These are phyloP conservation scores for Drosophila emarginata DNA, from an alignment of 2,888 invertebrate species.

Conservation along the genomic window DNA sequence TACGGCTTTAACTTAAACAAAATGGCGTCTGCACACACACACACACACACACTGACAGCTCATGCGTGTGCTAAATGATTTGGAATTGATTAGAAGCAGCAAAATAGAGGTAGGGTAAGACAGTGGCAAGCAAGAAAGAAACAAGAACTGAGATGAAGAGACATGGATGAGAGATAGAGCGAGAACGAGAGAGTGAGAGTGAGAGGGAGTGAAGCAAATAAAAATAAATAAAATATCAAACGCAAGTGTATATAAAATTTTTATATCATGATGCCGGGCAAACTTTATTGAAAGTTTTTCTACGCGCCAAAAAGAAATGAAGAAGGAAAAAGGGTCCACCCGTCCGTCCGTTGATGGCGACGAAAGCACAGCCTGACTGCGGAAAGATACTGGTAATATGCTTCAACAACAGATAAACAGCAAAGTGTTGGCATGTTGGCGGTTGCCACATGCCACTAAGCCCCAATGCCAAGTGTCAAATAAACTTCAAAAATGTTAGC, in stretches of 20 bases:
- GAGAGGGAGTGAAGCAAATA: slow-evolving; percentile 47
- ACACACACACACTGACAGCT: slow-evolving; percentile 52
- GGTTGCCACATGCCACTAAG: slow-evolving; percentile 35
- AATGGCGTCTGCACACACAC: slow-evolving; percentile 43
- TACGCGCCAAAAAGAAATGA: slow-evolving; percentile 4
- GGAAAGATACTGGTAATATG: slow-evolving; percentile 56
- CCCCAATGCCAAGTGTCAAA: slow-evolving; percentile 56
- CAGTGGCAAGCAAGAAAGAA: not conserved
- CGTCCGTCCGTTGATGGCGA: slow-evolving; percentile 17
- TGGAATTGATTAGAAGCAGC: slow-evolving; percentile 69
- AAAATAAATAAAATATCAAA: slow-evolving; percentile 75
- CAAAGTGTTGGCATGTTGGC: slow-evolving; percentile 52
- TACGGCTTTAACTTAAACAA: slow-evolving; percentile 60
- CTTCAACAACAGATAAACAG: slow-evolving; percentile 52
- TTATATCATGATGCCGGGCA: slow-evolving; percentile 55
- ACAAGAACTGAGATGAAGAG: not conserved
- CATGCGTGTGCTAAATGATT: slow-evolving; percentile 75
- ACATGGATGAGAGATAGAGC: not conserved
- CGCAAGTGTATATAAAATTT: slow-evolving; percentile 68
- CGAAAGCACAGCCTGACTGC: slow-evolving; percentile 33
- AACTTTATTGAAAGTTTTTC: slow-evolving; percentile 64
- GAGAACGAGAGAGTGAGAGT: not conserved
- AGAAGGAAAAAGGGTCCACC: slow-evolving; percentile 30
- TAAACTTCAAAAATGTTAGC: slow-evolving; percentile 73
- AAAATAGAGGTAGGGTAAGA: slow-evolving; percentile 24